Evolutionary conservation across 1,140 invertebrate species (phyloP), one percentile per base, ranked within the genome.

Genomic region (Marisa cornuarietis): DNA sequence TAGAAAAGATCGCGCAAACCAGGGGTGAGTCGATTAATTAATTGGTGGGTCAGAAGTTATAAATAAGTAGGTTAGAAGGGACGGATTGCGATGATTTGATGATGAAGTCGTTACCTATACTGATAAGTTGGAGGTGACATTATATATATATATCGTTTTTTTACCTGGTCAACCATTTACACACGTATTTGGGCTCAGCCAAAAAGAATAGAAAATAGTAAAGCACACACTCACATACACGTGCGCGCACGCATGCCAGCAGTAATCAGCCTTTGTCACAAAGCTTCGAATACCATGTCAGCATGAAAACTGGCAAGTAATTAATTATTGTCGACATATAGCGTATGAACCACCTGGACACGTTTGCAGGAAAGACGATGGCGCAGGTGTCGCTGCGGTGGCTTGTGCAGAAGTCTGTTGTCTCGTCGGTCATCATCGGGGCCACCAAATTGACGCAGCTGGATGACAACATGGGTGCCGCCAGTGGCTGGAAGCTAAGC

Each of bases 361-460:
- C n/a, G 52, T 26, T 79, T 72, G 22, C 68, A 62, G 81, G 71
- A 24, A 82, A 82, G 58, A 61, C 49, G 18, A 42, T 80, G 24
- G 80, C 82, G 20, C 83, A 87, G 81, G 83, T 87, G 16, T 71
- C 84, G 4, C 49, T 86, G 18, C 76, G 85, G 11, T 86, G 85
- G 85, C 69, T 81, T 7, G 66, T 87, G 16, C 86, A 87, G 69
- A 83, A 83, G 42, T 72, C 78, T 22, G 76, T 79, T 66, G 80
- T 85, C 20, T 58, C 85, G 16, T 87, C 86, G 20, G 83, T 87
- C n/a, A 82, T 87, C 26, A 84, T 87, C 61, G 86, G 86, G 18
- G 83, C 76, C 65, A 85, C 81, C 31, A 81, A 78, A 2, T 22
- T 86, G 51, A 42, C 71, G 18, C 85, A 86, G 78, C 65, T 86